Evolutionary conservation across 2,888 invertebrate species (phyloP).

Genomic region (Patella ulyssiponensis): DNA sequence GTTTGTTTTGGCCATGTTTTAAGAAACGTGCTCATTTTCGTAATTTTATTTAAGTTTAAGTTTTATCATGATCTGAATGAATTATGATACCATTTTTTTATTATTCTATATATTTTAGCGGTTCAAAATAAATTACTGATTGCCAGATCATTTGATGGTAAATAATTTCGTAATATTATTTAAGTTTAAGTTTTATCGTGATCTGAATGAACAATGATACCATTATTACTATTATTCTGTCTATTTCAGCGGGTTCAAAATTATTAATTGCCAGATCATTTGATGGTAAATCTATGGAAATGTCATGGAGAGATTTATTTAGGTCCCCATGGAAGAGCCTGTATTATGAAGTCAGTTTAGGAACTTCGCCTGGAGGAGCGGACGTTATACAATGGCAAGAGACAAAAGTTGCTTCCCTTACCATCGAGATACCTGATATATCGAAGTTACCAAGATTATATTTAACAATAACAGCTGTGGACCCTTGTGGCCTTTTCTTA

Average conservation of each 20-base stretch:
- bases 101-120: no score
- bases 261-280: not conserved
- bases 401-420: not conserved
- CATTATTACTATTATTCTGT: no score
- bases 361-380: not conserved
- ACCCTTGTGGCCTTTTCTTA: not conserved
- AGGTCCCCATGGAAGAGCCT: not conserved
- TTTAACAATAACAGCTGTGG: not conserved
- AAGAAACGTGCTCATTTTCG: no score
- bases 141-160: no score
- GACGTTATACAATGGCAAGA: not conserved
- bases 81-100: no score
- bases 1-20: no score
- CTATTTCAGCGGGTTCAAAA: not conserved
- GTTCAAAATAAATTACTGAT: no score
- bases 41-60: no score
- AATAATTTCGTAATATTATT: no score
- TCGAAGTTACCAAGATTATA: not conserved
- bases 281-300: not conserved
- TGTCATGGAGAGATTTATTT: slow-evolving; percentile 1
- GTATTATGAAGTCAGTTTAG: slow-evolving; percentile 6
- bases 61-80: no score
- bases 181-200: no score
- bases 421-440: not conserved
- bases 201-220: no score